A percentile compares a stretch with the other conserved stretches of the same genome.
Evolutionary conservation across 1,140 invertebrate species (phyloP).

Genomic region (Drosophila saltans): DNA sequence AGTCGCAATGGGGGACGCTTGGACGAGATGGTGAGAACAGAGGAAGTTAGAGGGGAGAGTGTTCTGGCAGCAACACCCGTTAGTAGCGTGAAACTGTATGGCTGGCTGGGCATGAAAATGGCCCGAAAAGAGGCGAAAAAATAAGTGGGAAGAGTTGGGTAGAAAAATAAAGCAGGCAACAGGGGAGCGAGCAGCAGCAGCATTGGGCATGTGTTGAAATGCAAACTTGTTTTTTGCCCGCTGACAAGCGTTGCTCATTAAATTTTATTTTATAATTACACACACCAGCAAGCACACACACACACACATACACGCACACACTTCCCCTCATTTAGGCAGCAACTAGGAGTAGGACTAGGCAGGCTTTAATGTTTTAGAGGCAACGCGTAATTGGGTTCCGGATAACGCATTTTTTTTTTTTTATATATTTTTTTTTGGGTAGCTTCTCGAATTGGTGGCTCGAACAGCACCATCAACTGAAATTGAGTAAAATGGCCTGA

Average conservation of each 20-base stretch:
- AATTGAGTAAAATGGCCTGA: constrained; percentile 43
- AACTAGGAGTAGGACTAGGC: constrained; percentile 40
- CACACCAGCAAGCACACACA: constrained; percentile 66
- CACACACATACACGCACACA: constrained; percentile 19
- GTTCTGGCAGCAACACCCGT: constrained; percentile 63
- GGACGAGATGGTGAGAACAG: constrained; percentile 13
- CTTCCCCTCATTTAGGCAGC: constrained; percentile 51
- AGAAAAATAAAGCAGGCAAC: not conserved
- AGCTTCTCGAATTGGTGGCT: constrained; percentile 57
- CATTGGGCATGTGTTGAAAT: constrained; percentile 74
- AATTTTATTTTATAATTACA: constrained; percentile 82
- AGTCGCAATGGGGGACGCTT: constrained; percentile 40
- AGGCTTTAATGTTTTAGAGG: constrained; percentile 60
- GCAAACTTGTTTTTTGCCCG: constrained; percentile 66
- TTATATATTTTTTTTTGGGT: constrained; percentile 39
- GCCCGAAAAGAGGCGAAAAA: constrained; percentile 13
- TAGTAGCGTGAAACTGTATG: constrained; percentile 78
- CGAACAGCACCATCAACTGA: constrained; percentile 35
- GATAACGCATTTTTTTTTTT: constrained; percentile 50
- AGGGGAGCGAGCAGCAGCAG: not conserved
- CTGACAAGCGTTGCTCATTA: constrained; percentile 78
- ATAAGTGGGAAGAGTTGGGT: not conserved
- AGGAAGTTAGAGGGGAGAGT: constrained; percentile 39
- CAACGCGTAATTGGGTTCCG: constrained; percentile 68
- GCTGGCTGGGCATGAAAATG: constrained; percentile 76